Evolutionary conservation across 2,113 vertebrate species (phyloP), one percentile per base, ranked within the genome.

Genomic region (Pogonocichla stellata): DNA sequence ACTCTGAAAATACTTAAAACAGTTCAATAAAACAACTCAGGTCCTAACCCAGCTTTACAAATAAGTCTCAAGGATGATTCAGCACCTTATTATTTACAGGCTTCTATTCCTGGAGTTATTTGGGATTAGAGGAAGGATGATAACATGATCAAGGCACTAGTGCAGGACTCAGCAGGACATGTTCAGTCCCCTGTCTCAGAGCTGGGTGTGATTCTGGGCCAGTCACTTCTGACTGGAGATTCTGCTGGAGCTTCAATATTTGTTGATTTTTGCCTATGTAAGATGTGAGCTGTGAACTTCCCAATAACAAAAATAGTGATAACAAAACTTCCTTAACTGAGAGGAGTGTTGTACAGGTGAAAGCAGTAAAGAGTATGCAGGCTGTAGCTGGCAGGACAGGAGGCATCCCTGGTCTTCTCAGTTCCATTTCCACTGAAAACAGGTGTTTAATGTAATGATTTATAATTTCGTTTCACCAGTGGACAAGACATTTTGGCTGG

Each of bases 61-160:
- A 89, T 28, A 84, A 81, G 53, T 81, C 65, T 89, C 75, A 54
- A 29, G 28, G 48, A 33, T 69, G 86, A 92, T 16, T 93, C 92
- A 91, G 92, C 91, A 84, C 77, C 91, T 97, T 93, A 64, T 67
- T 74, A 93, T 92, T 93, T 95, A 86, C 86, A 93, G 69, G 34
- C 19, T 86, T 92, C 94, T 97, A 96, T 94, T 96, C 87, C 4
- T 73, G 75, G 92, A 92, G 83, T 53, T 84, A 57, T 71, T 57
- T 71, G 65, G 61, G 70, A 57, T 86, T 60, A 88, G 90, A 54
- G 47, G 28, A 48, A 88, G 64, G 66, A 73, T 65, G 73, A 78
- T 73, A 66, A 84, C 14, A 5, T 29, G 61, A 40, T 48, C 80
- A 84, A 62, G 61, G 64, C 58, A 70, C n/a, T 26, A n/a, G 66